Percentiles rank a stretch among this genome's conserved stretches.
These are phyloP conservation scores for Syrrhaptes paradoxus DNA, from an alignment of 2,113 vertebrate genomes.

Conservation along the genomic window DNA sequence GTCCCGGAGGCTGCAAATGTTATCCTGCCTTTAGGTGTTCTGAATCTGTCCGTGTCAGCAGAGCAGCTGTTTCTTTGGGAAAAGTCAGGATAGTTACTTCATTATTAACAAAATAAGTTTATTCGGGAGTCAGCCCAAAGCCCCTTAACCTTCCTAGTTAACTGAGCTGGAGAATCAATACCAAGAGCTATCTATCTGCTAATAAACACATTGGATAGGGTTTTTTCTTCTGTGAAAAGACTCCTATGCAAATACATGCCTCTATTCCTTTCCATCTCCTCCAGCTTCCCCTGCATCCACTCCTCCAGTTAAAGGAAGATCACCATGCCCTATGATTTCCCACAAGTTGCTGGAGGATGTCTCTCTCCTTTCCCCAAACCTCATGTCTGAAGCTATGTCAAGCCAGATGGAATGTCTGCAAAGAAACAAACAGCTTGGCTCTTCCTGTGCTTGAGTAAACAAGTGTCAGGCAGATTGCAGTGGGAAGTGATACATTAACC, in stretches of 20 bases:
- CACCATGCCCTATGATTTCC: neutral
- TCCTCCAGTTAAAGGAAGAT: neutral
- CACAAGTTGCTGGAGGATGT: neutral
- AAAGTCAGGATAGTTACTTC: too few species aligned
- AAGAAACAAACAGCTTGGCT: neutral
- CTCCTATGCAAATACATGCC: fast-evolving
- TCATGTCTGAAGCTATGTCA: neutral
- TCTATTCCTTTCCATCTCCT: neutral
- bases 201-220: fast-evolving
- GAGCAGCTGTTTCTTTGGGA: neutral
- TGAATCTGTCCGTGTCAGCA: neutral
- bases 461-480: neutral
- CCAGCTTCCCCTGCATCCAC: neutral
- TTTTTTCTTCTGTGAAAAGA: neutral
- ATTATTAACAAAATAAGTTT: neutral
- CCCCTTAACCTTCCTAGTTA: neutral
- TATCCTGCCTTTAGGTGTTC: neutral
- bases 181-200: neutral
- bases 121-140: neutral
- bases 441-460: neutral
- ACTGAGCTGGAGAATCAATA: neutral
- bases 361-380: neutral
- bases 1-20: neutral
- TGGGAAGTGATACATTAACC: neutral
- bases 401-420: neutral